Conservation (phyloP, 2,113 vertebrate genomes). For the Phalacrocorax aristotelis region DNA sequence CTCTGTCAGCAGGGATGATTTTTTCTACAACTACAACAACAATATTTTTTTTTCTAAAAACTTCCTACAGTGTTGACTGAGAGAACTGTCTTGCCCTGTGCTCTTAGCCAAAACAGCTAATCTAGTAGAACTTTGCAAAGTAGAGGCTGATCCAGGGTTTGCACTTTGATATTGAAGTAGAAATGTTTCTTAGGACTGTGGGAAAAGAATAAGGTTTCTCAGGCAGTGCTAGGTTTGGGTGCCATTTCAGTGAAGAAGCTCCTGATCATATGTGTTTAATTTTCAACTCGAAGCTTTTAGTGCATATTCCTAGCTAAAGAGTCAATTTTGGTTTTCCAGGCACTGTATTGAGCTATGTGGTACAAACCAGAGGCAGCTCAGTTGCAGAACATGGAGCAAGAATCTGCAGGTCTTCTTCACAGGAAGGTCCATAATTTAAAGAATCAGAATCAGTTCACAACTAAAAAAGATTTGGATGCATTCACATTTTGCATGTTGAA, state of each 20-base stretch:
- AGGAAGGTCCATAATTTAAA: background rate
- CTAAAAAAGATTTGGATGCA: background rate
- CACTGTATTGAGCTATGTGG: background rate
- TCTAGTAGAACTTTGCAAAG: background rate
- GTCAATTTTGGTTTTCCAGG: background rate
- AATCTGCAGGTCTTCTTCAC: background rate
- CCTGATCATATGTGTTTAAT: background rate
- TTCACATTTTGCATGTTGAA: background rate
- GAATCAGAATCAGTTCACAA: background rate
- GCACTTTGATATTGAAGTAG: background rate
- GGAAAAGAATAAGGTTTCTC: background rate
- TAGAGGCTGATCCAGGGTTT: background rate
- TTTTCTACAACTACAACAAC: background rate
- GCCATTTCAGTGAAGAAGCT: background rate
- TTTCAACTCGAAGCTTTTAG: background rate
- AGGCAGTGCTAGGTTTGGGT: background rate
- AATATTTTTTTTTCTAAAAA: background rate
- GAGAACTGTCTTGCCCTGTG: background rate
- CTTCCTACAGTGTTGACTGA: background rate
- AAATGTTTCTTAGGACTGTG: background rate
- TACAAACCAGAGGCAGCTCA: background rate
- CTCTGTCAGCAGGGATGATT: background rate
- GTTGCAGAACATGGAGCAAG: fast-evolving
- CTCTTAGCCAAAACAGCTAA: background rate
- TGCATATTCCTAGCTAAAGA: background rate